Conservation (phyloP, 2,888 invertebrate genomes). For the Oxycera nigricornis region DNA sequence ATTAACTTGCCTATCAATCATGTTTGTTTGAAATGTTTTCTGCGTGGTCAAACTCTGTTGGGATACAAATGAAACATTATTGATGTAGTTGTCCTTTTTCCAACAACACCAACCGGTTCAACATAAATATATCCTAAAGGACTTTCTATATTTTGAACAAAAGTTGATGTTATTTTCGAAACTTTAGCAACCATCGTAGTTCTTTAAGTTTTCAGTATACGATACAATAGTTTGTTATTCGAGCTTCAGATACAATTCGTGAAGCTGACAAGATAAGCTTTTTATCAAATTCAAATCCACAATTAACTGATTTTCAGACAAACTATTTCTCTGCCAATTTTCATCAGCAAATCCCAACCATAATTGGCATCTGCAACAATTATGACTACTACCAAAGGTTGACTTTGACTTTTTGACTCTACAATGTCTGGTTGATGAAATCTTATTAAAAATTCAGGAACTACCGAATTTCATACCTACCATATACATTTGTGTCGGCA, state of each 20-base stretch:
- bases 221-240: too few species aligned
- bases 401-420: background rate
- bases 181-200: too few species aligned
- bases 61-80: too few species aligned
- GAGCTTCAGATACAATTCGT: too few species aligned
- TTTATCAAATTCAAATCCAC: background rate
- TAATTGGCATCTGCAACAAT: background rate
- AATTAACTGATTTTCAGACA: background rate
- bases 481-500: background rate
- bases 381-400: background rate
- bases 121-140: background rate
- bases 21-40: background rate
- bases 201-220: too few species aligned
- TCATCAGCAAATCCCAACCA: background rate
- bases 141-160: too few species aligned
- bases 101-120: too few species aligned
- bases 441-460: constrained; percentile 23
- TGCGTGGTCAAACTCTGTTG: background rate
- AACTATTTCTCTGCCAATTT: background rate
- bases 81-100: too few species aligned
- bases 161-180: too few species aligned
- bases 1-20: constrained; percentile 15
- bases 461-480: background rate
- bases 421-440: background rate
- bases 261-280: background rate